These are phyloP conservation scores for Dryobota labecula DNA, from an alignment of 2,888 invertebrate genomes.

Conservation along the genomic window DNA sequence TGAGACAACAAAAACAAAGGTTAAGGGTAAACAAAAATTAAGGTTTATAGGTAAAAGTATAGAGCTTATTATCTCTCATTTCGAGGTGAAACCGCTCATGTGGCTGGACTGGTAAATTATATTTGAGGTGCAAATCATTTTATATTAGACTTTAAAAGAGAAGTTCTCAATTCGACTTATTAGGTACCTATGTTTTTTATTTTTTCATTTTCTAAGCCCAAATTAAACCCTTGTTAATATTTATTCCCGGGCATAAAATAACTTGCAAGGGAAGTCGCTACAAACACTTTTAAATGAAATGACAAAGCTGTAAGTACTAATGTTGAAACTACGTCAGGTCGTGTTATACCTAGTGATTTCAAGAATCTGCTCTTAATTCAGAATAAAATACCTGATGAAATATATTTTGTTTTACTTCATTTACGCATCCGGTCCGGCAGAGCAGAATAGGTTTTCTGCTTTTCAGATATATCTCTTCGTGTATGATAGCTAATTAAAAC, in stretches of 20 bases:
- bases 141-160: too few species aligned
- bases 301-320: neutral
- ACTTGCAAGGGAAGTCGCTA: neutral
- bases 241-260: neutral
- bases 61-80: too few species aligned
- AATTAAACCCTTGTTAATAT: neutral
- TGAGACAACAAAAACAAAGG: too few species aligned
- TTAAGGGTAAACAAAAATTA: too few species aligned
- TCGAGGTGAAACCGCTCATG: too few species aligned
- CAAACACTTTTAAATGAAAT: neutral
- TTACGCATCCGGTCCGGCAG: too few species aligned
- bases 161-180: too few species aligned
- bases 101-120: too few species aligned
- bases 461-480: neutral
- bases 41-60: too few species aligned
- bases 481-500: neutral
- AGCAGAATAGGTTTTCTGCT: neutral
- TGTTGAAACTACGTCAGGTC: neutral
- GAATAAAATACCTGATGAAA: constrained; percentile 12
- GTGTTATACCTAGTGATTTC: neutral
- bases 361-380: constrained; percentile 2
- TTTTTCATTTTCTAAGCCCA: neutral
- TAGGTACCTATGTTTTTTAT: neutral
- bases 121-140: too few species aligned
- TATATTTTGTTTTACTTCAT: constrained; percentile 6